Conservation (phyloP, 2,113 vertebrate genomes). For the Colinus virginianus region DNA sequence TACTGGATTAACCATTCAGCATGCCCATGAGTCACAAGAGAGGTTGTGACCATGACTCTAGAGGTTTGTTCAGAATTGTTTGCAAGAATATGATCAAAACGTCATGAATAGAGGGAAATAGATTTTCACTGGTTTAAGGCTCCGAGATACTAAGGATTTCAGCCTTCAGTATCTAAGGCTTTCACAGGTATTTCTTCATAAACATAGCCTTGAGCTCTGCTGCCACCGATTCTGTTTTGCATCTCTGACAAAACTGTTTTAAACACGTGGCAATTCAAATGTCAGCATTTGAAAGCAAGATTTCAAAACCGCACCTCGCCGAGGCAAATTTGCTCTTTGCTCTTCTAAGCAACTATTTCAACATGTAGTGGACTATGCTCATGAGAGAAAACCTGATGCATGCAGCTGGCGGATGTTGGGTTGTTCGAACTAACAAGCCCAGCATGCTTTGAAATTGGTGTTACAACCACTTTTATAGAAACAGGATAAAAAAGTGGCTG, state of each 20-base stretch:
- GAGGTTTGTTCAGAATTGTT: slow-evolving; percentile 80
- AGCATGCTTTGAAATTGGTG: slow-evolving; percentile 87
- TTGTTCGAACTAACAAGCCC: slow-evolving; percentile 86
- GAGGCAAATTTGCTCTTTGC: slow-evolving; percentile 33
- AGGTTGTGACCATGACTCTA: slow-evolving; percentile 84
- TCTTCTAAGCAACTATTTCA: slow-evolving; percentile 65
- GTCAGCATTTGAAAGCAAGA: slow-evolving; percentile 38
- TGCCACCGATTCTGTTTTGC: slow-evolving; percentile 62
- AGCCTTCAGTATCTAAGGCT: slow-evolving; percentile 91
- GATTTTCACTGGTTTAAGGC: slow-evolving; percentile 82
- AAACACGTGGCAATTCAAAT: slow-evolving; percentile 21
- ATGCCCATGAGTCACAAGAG: slow-evolving; percentile 86
- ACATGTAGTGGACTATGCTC: slow-evolving; percentile 81
- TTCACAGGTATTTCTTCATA: slow-evolving; percentile 90
- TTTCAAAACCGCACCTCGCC: slow-evolving; percentile 34
- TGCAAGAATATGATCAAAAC: slow-evolving; percentile 83
- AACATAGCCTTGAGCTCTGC: slow-evolving; percentile 85
- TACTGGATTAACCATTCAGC: slow-evolving; percentile 93
- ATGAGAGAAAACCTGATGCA: slow-evolving; percentile 88
- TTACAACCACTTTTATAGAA: slow-evolving; percentile 85
- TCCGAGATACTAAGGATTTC: slow-evolving; percentile 90
- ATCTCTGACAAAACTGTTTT: slow-evolving; percentile 35
- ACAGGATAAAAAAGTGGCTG: slow-evolving; percentile 81
- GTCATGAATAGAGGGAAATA: slow-evolving; percentile 87
- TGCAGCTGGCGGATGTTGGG: slow-evolving; percentile 91